phyloP scores from a whole-genome alignment of 2,113 vertebrate genomes.

The Nyctereutes procyonoides region DNA sequence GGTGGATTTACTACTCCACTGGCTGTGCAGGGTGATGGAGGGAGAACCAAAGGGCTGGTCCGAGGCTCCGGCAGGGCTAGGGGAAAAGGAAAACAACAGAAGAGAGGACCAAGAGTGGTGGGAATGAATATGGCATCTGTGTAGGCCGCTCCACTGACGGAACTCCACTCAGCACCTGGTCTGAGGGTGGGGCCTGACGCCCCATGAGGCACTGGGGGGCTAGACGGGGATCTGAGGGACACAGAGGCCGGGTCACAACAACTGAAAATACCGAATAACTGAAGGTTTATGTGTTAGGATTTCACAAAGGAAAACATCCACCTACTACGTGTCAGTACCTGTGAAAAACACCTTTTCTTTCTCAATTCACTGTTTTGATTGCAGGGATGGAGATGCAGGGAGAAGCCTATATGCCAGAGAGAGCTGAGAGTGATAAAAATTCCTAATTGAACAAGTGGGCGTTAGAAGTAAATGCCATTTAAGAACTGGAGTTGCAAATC shows the following conservation, averaged over 20 bases:
- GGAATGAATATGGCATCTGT: background rate
- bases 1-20: background rate
- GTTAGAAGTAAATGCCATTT: slow-evolving; percentile 75
- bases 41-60: background rate
- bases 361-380: slow-evolving; percentile 56
- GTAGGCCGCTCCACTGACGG: background rate
- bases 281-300: fast-evolving
- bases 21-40: background rate
- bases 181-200: background rate
- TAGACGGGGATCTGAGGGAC: background rate
- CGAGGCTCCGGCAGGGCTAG: fast-evolving
- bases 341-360: slow-evolving; percentile 18
- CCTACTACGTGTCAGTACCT: background rate
- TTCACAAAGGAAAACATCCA: slow-evolving; percentile 41
- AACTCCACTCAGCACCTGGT: background rate
- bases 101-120: background rate
- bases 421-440: background rate
- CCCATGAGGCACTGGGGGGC: background rate
- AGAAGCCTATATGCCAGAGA: slow-evolving; percentile 44
- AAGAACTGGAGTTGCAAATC: slow-evolving; percentile 70
- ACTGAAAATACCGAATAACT: background rate
- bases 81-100: background rate
- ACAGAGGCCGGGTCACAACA: background rate
- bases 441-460: slow-evolving; percentile 72
- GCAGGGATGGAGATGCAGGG: background rate